Evolutionary conservation across 1,140 invertebrate genomes (phyloP), one percentile per base, ranked within the genome.

Genomic region (Drosophila ohnishii): DNA sequence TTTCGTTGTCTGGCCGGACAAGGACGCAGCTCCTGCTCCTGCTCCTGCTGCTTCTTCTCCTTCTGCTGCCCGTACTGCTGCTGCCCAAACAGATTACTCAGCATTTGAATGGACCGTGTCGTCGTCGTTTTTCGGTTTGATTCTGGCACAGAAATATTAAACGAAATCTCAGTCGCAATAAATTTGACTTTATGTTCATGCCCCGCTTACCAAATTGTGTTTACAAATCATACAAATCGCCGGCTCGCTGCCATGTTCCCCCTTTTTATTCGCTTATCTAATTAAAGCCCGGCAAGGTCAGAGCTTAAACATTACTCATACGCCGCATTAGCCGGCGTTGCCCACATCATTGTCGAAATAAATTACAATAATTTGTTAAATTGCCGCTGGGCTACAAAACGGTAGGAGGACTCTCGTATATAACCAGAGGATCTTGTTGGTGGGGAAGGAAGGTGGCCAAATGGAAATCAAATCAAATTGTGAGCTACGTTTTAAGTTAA

Each of bases 141-240:
- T 85, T 80, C 67, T 67, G 40, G 60, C 79, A 59, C 60, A 51
- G 37, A 75, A 78, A 84, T 72, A 84, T 59, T 79, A 64, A 74
- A 56, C 63, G 75, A 87, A 87, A 87, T 87, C 83, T 87, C 67
- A 67, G 76, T 69, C 61, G 84, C 83, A 50, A 87, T 87, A 87
- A 87, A 87, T 87, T 88, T 74, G 85, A 88, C 82, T 87, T 88
- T 88, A 80, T 88, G 84, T 87, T 80, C 82, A 86, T 86, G 82
- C 75, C 77, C 80, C 75, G 83, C 84, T 77, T 83, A 76, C 84
- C 83, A 87, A 86, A 86, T 87, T 79, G 64, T 82, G 82, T 82
- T 81, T 72, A 69, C 82, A 86, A 85, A 85, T 85, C 78, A 82
- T 67, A 62, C 65, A 71, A 71, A 71, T 56, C 64, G 75, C 50